These are phyloP conservation scores for Rhizomys pruinosus DNA, from an alignment of 2,113 vertebrate genomes.

Conservation along the genomic window DNA sequence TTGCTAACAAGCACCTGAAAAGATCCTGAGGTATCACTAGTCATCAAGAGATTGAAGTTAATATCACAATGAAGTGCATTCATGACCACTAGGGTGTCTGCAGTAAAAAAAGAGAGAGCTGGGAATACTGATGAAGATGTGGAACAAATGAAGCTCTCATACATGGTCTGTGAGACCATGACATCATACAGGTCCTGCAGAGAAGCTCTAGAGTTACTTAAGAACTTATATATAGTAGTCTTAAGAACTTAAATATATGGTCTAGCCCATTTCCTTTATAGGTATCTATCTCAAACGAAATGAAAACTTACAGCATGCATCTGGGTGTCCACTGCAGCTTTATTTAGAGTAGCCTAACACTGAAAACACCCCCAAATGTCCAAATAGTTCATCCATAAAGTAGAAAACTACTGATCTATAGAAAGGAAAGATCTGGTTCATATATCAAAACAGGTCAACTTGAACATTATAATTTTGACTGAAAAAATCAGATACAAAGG, in stretches of 20 bases:
- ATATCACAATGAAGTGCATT: background rate
- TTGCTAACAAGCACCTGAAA: background rate
- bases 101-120: background rate
- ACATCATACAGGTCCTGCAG: background rate
- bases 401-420: background rate
- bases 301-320: background rate
- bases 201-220: background rate
- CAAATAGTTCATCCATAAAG: background rate
- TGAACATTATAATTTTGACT: background rate
- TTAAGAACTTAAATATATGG: constrained; percentile 17
- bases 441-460: background rate
- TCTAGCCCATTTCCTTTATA: background rate
- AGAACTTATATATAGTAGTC: constrained; percentile 38
- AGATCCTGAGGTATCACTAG: background rate
- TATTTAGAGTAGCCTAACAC: background rate
- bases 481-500: background rate
- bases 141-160: background rate
- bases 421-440: background rate
- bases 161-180: background rate
- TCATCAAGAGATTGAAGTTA: background rate
- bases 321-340: background rate
- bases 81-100: background rate
- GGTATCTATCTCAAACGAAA: background rate
- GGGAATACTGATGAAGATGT: background rate
- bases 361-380: background rate